Percentiles rank a stretch among this genome's conserved stretches.
phyloP scores from a whole-genome alignment of 2,113 vertebrate species.

The Strix aluco region DNA sequence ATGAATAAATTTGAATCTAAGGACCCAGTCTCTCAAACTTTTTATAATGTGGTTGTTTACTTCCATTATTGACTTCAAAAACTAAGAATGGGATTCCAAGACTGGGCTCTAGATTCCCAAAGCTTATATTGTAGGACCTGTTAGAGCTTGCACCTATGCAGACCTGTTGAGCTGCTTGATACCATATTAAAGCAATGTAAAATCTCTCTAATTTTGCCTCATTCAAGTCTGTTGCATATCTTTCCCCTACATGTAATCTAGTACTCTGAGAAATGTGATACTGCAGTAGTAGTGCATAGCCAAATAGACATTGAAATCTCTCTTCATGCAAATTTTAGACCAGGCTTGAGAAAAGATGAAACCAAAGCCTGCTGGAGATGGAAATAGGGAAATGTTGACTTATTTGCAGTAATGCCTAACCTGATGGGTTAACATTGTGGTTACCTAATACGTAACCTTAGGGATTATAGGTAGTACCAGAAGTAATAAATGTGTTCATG shows the following conservation, averaged over 20 bases:
- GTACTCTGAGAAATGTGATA: background rate
- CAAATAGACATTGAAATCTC: background rate
- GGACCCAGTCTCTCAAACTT: background rate
- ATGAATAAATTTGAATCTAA: background rate
- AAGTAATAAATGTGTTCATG: background rate
- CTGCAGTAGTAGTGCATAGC: background rate
- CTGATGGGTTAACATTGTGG: background rate
- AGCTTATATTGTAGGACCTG: background rate
- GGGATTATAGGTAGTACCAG: background rate
- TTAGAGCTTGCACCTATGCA: background rate
- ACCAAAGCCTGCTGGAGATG: background rate
- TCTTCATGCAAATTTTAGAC: slow-evolving; percentile 29
- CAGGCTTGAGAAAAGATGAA: slow-evolving; percentile 25
- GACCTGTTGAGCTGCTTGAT: slow-evolving; percentile 38
- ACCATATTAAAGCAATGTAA: background rate
- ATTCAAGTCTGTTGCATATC: background rate
- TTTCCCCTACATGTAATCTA: background rate
- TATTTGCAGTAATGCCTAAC: background rate
- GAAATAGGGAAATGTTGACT: background rate
- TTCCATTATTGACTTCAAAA: background rate
- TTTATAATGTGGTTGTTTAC: background rate
- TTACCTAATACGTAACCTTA: background rate
- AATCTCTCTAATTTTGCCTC: background rate
- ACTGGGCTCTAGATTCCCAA: background rate
- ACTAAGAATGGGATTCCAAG: background rate